phyloP scores from a whole-genome alignment of 2,113 vertebrate species.

The Cinclus mexicanus region DNA sequence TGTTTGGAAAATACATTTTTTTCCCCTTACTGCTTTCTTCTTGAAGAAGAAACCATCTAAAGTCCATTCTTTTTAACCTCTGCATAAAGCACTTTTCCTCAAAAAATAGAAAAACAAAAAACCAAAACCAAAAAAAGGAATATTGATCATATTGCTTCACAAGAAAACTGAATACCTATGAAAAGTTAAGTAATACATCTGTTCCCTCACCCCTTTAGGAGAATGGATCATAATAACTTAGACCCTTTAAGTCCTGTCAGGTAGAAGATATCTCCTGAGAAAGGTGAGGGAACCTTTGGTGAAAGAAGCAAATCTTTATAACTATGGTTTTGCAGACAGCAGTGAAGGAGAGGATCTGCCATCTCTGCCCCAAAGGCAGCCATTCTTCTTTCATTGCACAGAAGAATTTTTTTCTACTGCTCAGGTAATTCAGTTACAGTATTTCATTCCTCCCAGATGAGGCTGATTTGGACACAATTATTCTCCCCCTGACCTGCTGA shows the following conservation, averaged over 20 bases:
- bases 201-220: not conserved
- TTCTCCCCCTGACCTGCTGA: not conserved
- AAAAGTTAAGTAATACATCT: not conserved
- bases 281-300: not conserved
- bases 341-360: not conserved
- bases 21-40: not conserved
- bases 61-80: not conserved
- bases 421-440: not conserved
- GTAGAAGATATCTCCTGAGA: not conserved
- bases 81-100: not conserved
- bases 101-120: not conserved
- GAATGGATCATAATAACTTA: not conserved
- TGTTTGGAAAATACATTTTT: not conserved
- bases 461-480: accelerated
- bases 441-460: not conserved
- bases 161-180: not conserved
- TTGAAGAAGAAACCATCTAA: not conserved
- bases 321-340: not conserved
- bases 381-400: not conserved
- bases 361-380: not conserved
- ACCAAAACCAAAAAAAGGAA: not conserved
- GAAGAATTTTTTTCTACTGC: not conserved
- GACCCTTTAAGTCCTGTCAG: not conserved
- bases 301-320: not conserved
- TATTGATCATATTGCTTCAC: not conserved